Evolutionary conservation across 1,140 invertebrate species (phyloP).

Genomic region (Ladona fulva): DNA sequence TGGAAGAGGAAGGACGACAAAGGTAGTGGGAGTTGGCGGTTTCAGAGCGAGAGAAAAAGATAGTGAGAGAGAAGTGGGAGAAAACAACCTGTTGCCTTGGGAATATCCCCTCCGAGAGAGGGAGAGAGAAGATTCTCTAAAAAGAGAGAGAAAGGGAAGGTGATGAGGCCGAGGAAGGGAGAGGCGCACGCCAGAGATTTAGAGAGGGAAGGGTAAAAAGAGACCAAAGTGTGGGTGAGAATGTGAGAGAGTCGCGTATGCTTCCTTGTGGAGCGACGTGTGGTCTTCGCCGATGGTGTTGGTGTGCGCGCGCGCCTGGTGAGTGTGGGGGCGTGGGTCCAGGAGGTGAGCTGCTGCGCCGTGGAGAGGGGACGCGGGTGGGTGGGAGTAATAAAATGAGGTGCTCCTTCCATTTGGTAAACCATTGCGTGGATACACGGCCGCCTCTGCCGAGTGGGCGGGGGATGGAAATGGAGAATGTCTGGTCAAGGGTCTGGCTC

Average conservation of each 20-base stretch:
- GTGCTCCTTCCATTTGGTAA: not conserved
- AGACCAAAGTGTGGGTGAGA: not conserved
- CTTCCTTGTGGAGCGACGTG: not conserved
- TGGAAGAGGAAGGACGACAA: not conserved
- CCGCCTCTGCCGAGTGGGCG: not conserved
- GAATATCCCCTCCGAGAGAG: not conserved
- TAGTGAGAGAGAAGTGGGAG: not conserved
- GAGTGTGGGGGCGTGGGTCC: not conserved
- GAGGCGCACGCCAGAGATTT: not conserved
- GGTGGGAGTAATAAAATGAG: not conserved
- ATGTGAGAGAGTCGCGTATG: not conserved
- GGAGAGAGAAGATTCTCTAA: not conserved
- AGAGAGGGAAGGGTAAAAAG: not conserved
- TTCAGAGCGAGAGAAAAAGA: too few relatives aligned
- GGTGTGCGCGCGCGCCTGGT: not conserved
- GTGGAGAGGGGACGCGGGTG: not conserved
- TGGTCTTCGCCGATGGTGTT: not conserved
- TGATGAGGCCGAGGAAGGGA: not conserved
- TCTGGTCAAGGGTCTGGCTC: not conserved
- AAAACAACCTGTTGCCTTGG: conserved; percentile 8
- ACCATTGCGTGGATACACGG: not conserved
- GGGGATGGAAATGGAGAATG: not conserved
- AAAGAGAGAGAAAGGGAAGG: not conserved
- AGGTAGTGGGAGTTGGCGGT: too few relatives aligned
- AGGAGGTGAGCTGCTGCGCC: not conserved